A percentile compares a stretch with the other conserved stretches of the same genome.
phyloP scores from a whole-genome alignment of 2,797 vertebrate genomes.

The Antrozous pallidus region DNA sequence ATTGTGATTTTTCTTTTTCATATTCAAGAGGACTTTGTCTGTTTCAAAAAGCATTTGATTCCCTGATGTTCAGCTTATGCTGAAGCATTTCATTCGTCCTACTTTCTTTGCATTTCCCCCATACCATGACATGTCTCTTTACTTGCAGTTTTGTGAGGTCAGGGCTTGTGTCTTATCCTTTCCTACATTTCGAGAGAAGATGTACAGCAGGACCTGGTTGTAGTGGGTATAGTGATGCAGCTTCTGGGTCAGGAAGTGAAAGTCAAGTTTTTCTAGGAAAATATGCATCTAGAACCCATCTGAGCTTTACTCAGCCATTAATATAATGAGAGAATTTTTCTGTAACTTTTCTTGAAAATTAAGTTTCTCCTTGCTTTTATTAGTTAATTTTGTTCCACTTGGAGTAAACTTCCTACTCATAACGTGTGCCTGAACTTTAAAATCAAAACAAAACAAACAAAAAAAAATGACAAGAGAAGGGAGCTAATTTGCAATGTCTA shows the following conservation, averaged over 20 bases:
- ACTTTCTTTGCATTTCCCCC: neutral
- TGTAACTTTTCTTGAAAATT: slow-evolving; percentile 32
- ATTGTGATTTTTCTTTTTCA: neutral
- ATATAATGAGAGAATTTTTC: neutral
- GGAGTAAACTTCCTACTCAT: slow-evolving; percentile 23
- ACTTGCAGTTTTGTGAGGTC: neutral
- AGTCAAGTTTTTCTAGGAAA: neutral
- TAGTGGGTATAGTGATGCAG: neutral
- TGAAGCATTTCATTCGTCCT: neutral
- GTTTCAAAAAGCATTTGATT: neutral
- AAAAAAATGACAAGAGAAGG: neutral
- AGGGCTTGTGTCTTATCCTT: neutral
- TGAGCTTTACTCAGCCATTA: neutral
- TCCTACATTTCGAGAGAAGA: neutral
- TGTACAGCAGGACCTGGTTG: fast-evolving
- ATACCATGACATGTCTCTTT: neutral
- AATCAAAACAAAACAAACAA: neutral
- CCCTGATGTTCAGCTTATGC: neutral
- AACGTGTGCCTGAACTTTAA: slow-evolving; percentile 16
- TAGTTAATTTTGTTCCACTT: slow-evolving; percentile 9
- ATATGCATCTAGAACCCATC: neutral
- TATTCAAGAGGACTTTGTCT: neutral
- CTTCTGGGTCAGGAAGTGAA: neutral
- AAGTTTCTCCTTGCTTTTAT: slow-evolving; percentile 21
- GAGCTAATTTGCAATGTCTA: neutral